Evolutionary conservation across 35 echinoderm and acorn worm genomes (phyloP).

Genomic region (Ophioderma brevispina): DNA sequence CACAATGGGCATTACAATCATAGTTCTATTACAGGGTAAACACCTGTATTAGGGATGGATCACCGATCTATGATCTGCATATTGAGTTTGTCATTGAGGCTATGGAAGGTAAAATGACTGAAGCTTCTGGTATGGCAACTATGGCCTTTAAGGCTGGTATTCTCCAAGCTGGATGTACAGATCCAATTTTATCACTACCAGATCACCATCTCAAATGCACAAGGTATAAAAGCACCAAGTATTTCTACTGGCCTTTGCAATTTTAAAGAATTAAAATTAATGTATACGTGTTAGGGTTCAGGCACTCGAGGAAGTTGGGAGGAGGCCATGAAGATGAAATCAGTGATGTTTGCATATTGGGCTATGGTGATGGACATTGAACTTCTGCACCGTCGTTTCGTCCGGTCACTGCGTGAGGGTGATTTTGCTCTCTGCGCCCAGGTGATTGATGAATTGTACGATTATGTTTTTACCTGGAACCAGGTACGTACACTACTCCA

Average conservation of each 20-base stretch:
- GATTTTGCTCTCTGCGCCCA: background rate
- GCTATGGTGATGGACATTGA: background rate
- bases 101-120: background rate
- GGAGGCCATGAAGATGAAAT: background rate
- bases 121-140: background rate
- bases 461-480: slow-evolving; percentile 5
- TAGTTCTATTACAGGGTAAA: no score
- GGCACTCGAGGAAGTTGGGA: background rate
- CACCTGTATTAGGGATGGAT: no score
- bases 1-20: no score
- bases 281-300: background rate
- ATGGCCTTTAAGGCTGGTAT: background rate
- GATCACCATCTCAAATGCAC: background rate
- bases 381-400: background rate
- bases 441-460: slow-evolving; percentile 13
- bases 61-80: no score
- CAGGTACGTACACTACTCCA: slow-evolving; percentile 19
- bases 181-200: background rate
- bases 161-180: background rate
- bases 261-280: background rate
- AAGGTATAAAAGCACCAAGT: background rate
- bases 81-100: no score
- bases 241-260: background rate
- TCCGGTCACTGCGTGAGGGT: slow-evolving; percentile 1
- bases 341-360: slow-evolving; percentile 1